Percentiles rank a stretch among this genome's conserved stretches.
Evolutionary conservation across 2,797 vertebrate genomes (phyloP).

Genomic region (Sebastes vulpes): DNA sequence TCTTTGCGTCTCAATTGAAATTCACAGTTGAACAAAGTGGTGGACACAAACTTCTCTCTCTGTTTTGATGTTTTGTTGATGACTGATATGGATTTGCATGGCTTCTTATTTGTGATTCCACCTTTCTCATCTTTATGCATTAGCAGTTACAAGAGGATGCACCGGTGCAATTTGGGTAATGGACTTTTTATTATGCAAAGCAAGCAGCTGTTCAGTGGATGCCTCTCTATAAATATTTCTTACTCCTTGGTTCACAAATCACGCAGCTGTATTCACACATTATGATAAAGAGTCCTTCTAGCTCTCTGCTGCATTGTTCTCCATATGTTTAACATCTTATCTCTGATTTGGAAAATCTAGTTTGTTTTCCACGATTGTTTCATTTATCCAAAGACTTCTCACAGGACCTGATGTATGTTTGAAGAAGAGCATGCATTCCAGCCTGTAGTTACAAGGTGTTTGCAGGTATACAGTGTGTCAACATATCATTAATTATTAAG

Average conservation of each 20-base stretch:
- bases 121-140: constrained; percentile 25
- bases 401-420: too few species aligned
- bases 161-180: constrained; percentile 36
- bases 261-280: background rate
- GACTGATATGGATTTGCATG: background rate
- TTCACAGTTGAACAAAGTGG: background rate
- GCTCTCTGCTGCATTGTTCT: background rate
- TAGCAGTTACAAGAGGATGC: constrained; percentile 10
- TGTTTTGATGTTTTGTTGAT: background rate
- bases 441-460: background rate
- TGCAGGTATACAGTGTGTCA: background rate
- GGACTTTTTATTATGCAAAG: constrained; percentile 11
- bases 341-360: background rate
- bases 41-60: background rate
- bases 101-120: background rate
- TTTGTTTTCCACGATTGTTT: background rate
- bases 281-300: background rate
- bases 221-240: background rate
- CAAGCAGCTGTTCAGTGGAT: constrained; percentile 13
- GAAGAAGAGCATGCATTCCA: background rate
- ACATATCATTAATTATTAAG: background rate
- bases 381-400: background rate
- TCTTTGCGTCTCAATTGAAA: background rate
- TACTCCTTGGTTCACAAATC: background rate
- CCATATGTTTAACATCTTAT: background rate